These are phyloP conservation scores for Luperina testacea DNA, from an alignment of 2,888 invertebrate genomes.

Conservation along the genomic window DNA sequence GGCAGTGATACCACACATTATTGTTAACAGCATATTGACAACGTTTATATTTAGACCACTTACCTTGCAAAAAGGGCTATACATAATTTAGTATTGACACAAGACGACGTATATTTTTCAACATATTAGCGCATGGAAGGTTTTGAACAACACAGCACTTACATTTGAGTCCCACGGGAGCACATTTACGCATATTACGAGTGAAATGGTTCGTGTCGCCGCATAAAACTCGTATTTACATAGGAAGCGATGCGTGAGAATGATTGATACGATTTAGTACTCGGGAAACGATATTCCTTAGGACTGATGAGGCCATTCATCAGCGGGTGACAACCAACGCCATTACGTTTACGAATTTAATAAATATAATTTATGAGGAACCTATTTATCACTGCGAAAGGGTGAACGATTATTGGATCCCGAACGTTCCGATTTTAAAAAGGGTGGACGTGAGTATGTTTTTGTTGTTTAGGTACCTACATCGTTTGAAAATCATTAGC, in stretches of 20 bases:
- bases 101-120: conserved; percentile 36
- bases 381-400: conserved; percentile 65
- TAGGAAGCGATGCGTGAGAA: conserved; percentile 80
- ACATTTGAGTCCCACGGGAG: conserved; percentile 57
- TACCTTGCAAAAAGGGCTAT: conserved; percentile 41
- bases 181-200: conserved; percentile 60
- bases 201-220: conserved; percentile 64
- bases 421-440: conserved; percentile 56
- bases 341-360: conserved; percentile 76
- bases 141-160: conserved; percentile 58
- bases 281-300: conserved; percentile 70
- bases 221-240: conserved; percentile 81
- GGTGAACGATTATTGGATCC: conserved; percentile 58
- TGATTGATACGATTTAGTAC: conserved; percentile 84
- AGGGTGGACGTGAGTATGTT: conserved; percentile 34
- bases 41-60: conserved; percentile 41
- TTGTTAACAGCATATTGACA: conserved; percentile 25
- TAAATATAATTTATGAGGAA: conserved; percentile 74
- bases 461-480: not conserved
- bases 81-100: conserved; percentile 52
- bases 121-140: conserved; percentile 52
- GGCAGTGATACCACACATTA: conserved; percentile 9
- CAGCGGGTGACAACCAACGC: conserved; percentile 77
- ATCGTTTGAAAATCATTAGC: conserved; percentile 45
- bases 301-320: conserved; percentile 83